These are phyloP conservation scores for Agrilus biguttatus DNA, from an alignment of 2,888 invertebrate genomes.

Conservation along the genomic window DNA sequence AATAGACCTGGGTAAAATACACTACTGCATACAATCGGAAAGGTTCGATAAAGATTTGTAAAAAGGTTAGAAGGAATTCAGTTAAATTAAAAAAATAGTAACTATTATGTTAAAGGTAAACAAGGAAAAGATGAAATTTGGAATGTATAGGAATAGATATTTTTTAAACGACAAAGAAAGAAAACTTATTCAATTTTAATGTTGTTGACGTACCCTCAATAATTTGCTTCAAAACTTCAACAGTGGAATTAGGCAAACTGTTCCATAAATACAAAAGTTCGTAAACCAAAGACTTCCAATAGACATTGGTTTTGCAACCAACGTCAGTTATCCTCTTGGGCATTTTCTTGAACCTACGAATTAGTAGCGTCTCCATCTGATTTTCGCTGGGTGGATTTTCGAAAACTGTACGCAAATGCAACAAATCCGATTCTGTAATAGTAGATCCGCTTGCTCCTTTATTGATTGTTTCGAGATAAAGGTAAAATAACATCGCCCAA, in stretches of 20 bases:
- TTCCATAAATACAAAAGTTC: constrained; percentile 58
- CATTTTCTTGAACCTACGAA: constrained; percentile 19
- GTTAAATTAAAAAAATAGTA: no score
- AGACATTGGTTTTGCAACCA: constrained; percentile 18
- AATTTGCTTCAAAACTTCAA: constrained; percentile 27
- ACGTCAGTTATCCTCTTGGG: constrained; percentile 18
- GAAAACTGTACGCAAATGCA: constrained; percentile 19
- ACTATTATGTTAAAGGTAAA: no score
- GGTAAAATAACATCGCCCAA: constrained; percentile 52
- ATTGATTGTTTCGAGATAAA: constrained; percentile 40
- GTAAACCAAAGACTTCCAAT: constrained; percentile 44
- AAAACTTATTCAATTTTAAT: no score
- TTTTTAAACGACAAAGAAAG: no score
- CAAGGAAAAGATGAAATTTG: no score
- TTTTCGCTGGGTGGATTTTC: constrained; percentile 19
- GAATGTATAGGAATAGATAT: no score
- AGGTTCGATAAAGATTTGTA: no score
- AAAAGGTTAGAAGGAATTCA: no score
- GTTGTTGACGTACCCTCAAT: constrained; percentile 25
- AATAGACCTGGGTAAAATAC: no score
- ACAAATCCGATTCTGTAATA: constrained; percentile 15
- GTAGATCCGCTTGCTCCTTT: constrained; percentile 20
- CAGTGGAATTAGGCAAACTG: constrained; percentile 41
- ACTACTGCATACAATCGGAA: no score
- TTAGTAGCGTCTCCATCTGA: constrained; percentile 25